Evolutionary conservation across 2,113 vertebrate species (phyloP), one percentile per base, ranked within the genome.

Genomic region (Scopus umbretta): DNA sequence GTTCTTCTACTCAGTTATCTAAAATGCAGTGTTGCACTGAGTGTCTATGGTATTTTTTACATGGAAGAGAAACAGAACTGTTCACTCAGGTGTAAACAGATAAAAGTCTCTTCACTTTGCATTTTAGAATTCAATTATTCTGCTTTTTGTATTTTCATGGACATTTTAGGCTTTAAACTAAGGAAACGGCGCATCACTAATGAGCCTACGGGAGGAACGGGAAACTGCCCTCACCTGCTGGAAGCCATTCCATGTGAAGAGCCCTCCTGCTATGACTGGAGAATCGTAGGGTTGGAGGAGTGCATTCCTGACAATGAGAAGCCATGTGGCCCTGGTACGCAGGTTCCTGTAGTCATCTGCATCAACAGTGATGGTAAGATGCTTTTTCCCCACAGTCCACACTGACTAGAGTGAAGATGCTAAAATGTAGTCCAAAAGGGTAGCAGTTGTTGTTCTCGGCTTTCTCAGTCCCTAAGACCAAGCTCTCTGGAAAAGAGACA

Each of bases 211-310:
- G 99, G 99, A 25, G 99, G 98, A 10, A 97, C 98, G 0, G 98
- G 98, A 27, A 99, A 97, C 98, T 99, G 99, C 83, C 99, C 99
- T 10, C 99, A 99, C 95, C 98, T 99, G 61, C 97, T 99, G 96
- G 99, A 99, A 98, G 99, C 99, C 49, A 98, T 99, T 84, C 99
- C 99, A 0, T 99, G 99, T 81, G 99, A 99, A 13, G 99, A 99
- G 43, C 99, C 99, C 20, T 98, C 98, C 27, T 99, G 99, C 91
- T 99, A 98, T 11, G 96, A 98, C 52, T 99, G 99, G 99, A 98
- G 97, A 62, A 97, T 99, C 30, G 82, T 96, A 14, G 95, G 98
- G 42, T 97, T 99, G 30, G 99, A 98, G 49, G 97, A 98, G 50
- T 99, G 99, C n/a, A 70, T 98, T 50, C 99, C 99, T 2, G 98